Evolutionary conservation across 2,888 invertebrate species (phyloP), one percentile per base, ranked within the genome.

Genomic region (Octodonta nipae): DNA sequence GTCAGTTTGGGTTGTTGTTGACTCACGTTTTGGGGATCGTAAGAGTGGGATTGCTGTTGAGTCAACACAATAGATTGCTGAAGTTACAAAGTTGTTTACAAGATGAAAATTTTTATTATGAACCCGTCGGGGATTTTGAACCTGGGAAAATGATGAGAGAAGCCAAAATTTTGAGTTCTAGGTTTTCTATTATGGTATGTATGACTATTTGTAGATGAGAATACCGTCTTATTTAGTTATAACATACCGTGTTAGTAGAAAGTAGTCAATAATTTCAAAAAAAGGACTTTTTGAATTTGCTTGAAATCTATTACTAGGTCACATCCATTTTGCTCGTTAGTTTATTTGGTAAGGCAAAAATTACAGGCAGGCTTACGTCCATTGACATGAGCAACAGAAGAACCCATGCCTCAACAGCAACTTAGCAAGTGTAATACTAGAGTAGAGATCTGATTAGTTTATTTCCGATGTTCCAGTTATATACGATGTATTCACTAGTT

Each of bases 71-170:
- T 3, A 26, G 29, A 22, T 26, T 40, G 3, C 10, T 14, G 6
- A 7, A 17, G 11, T n/a, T 40, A 5, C n/a, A 29, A 10, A 13
- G 28, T 6, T 22, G 15, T 5, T 12, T 40, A 14, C 28, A 37
- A 26, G 35, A 35, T 12, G 10, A 33, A 3, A 13, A 25, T 6
- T 37, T 31, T 25, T 16, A 16, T 3, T 40, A 40, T 25, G 37
- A 40, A 26, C 2, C 7, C 2, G 12, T 17, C 2, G 33, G 13
- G 4, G 26, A 34, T 6, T 40, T 35, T 26, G 12, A 24, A 7
- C 40, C 40, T 1, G 35, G 24, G 13, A 7, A 14, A 4, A 30
- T 15, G 7, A 32, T 40, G 16, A 13, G 27, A 3, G 24, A 15
- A 3, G 35, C 29, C 5, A 40, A 35, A 22, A 11, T 7, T 14